These are phyloP conservation scores for Nesoenas mayeri DNA, from an alignment of 2,113 vertebrate genomes.

Conservation along the genomic window DNA sequence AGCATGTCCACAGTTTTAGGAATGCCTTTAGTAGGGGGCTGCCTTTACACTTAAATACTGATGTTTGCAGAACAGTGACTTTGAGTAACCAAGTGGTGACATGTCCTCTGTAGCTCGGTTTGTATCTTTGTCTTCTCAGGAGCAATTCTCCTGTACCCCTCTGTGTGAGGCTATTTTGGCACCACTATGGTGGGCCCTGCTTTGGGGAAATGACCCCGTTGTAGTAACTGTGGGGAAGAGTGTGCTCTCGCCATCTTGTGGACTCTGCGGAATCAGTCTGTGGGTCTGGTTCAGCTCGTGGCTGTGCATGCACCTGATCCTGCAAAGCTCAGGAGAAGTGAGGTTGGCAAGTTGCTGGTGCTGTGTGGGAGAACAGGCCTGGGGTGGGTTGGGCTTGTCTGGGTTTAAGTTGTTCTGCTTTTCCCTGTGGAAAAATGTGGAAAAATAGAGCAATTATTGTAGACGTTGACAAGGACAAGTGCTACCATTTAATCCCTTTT, in stretches of 20 bases:
- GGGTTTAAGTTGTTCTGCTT: not conserved
- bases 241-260: accelerated
- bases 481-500: not conserved
- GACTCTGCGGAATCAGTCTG: not conserved
- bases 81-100: not conserved
- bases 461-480: not conserved
- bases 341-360: not conserved
- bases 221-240: not conserved
- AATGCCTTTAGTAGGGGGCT: not conserved
- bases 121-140: not conserved
- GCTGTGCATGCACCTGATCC: not conserved
- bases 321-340: not conserved
- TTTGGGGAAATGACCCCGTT: not conserved
- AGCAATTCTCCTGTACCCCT: not conserved
- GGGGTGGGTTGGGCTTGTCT: not conserved
- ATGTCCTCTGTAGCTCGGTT: not conserved
- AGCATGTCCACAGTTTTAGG: not conserved
- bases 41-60: not conserved
- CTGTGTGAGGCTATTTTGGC: not conserved
- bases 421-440: not conserved
- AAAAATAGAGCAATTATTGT: not conserved
- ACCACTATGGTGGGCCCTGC: not conserved
- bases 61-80: not conserved
- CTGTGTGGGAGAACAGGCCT: not conserved
- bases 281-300: not conserved